Evolutionary conservation across 92 coral and sea anemone species (phyloP), one percentile per base, ranked within the genome.

Genomic region (Actinostola sp.): DNA sequence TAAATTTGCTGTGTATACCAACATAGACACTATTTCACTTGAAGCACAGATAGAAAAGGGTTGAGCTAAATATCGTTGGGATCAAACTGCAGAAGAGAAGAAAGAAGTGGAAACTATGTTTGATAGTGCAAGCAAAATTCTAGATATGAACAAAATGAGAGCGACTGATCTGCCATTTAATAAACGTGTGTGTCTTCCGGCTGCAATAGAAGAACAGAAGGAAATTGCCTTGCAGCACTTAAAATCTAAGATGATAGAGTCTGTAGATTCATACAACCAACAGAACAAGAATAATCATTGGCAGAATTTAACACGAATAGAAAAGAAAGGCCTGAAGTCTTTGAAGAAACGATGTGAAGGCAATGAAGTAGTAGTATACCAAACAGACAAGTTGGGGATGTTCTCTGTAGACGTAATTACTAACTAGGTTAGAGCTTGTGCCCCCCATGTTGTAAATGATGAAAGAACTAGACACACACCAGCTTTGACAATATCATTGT

Each of bases 301-400:
- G 36, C 14, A 13, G 30, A 75, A 63, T 32, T 13, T 75, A 23
- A 63, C 63, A 42, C 31, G 8, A 15, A 34, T 11, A 11, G 81
- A 75, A 38, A 51, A 14, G 25, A 28, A 33, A 13, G 73, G 73
- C 3, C 41, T 75, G 27, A 32, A 35, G 36, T 63, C 46, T 6
- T 50, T 64, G 10, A 38, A 52, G 42, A 33, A 29, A 55, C 63
- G 44, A 20, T 21, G 65, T 19, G 29, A 36, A 3, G 54, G 23
- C 0, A 26, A 26, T 1, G 63, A 61, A 16, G 21, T 75, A 9
- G 66, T 75, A 14, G 43, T 75, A 15, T 75, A 63, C 36, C 73
- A 65, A 34, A 75, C 66, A 29, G 73, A 75, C 36, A 75, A 75
- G 61, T 64, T 73, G 32, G 81, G 66, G 39, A 52, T 58, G 8